A percentile compares a stretch with the other conserved stretches of the same genome.
Evolutionary conservation across 1,140 invertebrate genomes (phyloP).

Genomic region (Bombus polaris): DNA sequence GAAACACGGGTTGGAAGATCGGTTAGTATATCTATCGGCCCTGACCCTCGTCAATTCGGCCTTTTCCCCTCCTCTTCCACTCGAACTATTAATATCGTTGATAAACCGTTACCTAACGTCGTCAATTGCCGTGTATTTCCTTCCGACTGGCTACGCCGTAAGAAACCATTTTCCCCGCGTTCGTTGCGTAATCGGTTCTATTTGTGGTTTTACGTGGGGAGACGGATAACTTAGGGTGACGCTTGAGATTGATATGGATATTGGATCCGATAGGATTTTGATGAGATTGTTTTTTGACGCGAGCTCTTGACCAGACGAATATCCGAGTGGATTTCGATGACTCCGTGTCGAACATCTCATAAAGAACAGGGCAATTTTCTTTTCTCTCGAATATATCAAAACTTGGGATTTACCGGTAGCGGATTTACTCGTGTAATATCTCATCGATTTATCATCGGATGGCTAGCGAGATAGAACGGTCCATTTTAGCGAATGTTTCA

Average conservation of each 20-base stretch:
- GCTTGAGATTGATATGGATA: background rate
- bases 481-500: background rate
- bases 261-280: background rate
- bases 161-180: background rate
- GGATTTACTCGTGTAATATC: background rate
- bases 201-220: background rate
- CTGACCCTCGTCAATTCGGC: conserved; percentile 25
- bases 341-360: background rate
- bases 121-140: background rate
- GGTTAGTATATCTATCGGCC: conserved; percentile 6
- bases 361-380: background rate
- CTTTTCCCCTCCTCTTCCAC: background rate
- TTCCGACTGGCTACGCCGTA: background rate
- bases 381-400: background rate
- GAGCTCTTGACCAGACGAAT: background rate
- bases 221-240: background rate
- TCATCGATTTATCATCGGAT: background rate
- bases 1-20: background rate
- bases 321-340: background rate
- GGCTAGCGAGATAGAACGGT: background rate
- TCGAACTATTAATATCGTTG: conserved; percentile 2
- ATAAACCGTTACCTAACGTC: background rate
- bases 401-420: background rate
- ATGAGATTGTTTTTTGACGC: background rate
- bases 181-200: background rate